phyloP scores from a whole-genome alignment of 2,797 vertebrate genomes.

The Chaetophractus vellerosus region DNA sequence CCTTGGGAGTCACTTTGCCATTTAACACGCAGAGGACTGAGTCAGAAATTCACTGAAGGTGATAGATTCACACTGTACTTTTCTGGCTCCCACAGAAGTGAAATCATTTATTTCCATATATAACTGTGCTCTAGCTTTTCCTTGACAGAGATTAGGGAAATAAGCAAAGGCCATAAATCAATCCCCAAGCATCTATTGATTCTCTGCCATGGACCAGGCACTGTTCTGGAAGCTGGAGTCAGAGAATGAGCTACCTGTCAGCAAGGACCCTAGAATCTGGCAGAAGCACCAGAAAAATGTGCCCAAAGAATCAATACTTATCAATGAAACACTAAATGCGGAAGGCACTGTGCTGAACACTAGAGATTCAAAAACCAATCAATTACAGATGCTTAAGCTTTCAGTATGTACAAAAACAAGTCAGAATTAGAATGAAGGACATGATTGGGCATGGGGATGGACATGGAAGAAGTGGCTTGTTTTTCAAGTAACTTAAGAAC shows the following conservation, averaged over 20 bases:
- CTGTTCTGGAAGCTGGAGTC: neutral
- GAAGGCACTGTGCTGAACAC: neutral
- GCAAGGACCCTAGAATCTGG: neutral
- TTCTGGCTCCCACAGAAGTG: neutral
- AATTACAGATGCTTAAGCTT: neutral
- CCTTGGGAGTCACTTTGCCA: neutral
- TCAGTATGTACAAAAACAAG: neutral
- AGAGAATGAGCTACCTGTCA: neutral
- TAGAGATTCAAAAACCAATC: neutral
- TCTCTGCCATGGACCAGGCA: neutral
- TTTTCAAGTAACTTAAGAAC: neutral
- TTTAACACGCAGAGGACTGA: neutral
- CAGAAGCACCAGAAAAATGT: neutral
- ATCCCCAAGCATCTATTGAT: neutral
- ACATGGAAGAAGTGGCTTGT: neutral
- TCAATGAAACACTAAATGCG: neutral
- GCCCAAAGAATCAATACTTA: neutral
- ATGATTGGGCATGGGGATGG: neutral
- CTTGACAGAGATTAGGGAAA: constrained; percentile 40
- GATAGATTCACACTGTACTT: neutral
- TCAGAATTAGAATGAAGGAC: neutral
- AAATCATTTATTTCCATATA: constrained; percentile 44
- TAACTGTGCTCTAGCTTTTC: constrained; percentile 17
- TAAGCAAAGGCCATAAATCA: constrained; percentile 22
- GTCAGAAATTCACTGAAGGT: neutral